A percentile compares a stretch with the other conserved stretches of the same genome.
Evolutionary conservation across 1,140 invertebrate genomes (phyloP).

Genomic region (Scaptomyza pallida): DNA sequence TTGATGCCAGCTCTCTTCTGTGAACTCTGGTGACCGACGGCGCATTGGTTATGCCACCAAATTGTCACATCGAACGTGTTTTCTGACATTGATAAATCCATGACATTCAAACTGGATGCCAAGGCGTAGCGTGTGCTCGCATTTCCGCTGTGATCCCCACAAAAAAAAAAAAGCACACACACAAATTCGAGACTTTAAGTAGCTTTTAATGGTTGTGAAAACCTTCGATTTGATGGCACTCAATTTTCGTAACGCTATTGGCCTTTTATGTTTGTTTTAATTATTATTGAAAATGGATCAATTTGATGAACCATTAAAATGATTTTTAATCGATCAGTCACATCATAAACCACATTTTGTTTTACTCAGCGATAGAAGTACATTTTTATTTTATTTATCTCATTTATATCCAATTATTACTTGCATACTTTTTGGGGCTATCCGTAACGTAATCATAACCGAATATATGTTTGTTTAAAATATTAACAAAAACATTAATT

Average conservation of each 20-base stretch:
- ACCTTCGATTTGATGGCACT: slow-evolving; percentile 49
- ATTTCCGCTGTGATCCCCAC: slow-evolving; percentile 19
- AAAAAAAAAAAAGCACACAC: too few species aligned
- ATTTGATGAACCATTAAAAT: slow-evolving; percentile 53
- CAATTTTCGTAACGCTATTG: slow-evolving; percentile 44
- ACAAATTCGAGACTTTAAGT: slow-evolving; percentile 4
- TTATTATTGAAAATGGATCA: slow-evolving; percentile 47
- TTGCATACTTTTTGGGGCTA: slow-evolving; percentile 43
- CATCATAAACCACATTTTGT: neutral
- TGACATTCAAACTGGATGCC: slow-evolving; percentile 15
- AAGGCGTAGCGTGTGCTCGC: slow-evolving; percentile 12
- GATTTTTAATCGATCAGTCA: slow-evolving; percentile 38
- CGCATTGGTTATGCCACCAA: slow-evolving; percentile 52
- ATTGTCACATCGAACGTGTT: slow-evolving; percentile 37
- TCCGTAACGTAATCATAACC: neutral
- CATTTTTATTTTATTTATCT: too few species aligned
- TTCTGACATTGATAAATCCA: neutral
- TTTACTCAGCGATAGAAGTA: neutral
- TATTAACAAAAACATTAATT: neutral
- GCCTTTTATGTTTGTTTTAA: slow-evolving; percentile 51
- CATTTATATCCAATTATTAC: too few species aligned
- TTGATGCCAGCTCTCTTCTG: slow-evolving; percentile 62
- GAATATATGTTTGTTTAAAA: neutral
- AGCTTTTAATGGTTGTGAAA: neutral
- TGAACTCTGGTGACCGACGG: slow-evolving; percentile 57